phyloP scores from a whole-genome alignment of 2,888 invertebrate genomes.

The Altica lythri region DNA sequence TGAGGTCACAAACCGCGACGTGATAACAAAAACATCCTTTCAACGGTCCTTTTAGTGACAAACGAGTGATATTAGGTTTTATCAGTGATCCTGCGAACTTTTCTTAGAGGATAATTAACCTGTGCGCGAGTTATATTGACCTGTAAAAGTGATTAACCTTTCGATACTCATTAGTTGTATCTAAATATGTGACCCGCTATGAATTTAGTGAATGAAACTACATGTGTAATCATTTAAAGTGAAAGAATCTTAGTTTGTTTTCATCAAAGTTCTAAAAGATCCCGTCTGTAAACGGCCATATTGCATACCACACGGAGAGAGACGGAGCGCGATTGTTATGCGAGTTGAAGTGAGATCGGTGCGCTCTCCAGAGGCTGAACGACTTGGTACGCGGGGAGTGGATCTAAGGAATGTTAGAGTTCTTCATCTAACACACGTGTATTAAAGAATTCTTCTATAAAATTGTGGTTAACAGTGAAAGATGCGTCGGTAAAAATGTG shows the following conservation, averaged over 20 bases:
- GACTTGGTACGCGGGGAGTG: constrained; percentile 55
- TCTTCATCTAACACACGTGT: constrained; percentile 55
- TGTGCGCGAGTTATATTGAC: constrained; percentile 11
- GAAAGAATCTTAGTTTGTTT: constrained; percentile 45
- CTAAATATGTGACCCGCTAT: background rate
- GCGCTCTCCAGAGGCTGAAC: constrained; percentile 55
- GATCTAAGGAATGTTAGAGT: constrained; percentile 57
- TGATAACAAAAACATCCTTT: constrained; percentile 22
- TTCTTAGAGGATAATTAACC: background rate
- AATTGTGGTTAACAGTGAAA: constrained; percentile 11
- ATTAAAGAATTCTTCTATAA: constrained; percentile 36
- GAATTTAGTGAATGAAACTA: background rate
- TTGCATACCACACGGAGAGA: constrained; percentile 59
- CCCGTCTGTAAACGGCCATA: constrained; percentile 56
- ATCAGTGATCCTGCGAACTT: background rate
- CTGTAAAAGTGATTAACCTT: constrained; percentile 11
- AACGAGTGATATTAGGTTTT: background rate
- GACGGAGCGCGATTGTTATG: constrained; percentile 38
- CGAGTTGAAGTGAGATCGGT: constrained; percentile 46
- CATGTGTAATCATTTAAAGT: background rate
- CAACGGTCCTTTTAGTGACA: constrained; percentile 10
- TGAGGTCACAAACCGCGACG: constrained; percentile 36
- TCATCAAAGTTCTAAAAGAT: constrained; percentile 47
- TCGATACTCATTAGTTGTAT: background rate
- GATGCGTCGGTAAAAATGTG: constrained; percentile 43